phyloP scores from a whole-genome alignment of 1,140 invertebrate genomes.

The Nylanderia fulva region DNA sequence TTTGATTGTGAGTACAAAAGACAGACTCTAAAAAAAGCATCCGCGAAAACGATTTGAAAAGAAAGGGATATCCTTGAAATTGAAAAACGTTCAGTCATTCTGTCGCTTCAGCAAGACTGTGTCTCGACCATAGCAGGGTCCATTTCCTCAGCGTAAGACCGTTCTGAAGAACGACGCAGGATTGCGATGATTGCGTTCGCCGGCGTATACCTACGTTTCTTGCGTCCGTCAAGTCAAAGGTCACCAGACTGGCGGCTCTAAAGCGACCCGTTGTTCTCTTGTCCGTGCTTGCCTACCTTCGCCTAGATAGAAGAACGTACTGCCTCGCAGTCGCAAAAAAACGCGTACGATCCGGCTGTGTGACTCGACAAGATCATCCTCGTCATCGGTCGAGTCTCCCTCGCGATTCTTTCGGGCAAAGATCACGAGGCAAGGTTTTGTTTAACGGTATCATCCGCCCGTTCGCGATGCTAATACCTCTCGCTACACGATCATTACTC shows the following conservation, averaged over 20 bases:
- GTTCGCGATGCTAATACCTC: constrained; percentile 83
- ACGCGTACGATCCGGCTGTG: constrained; percentile 31
- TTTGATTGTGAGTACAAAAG: not conserved
- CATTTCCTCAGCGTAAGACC: constrained; percentile 11
- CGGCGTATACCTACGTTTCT: constrained; percentile 34
- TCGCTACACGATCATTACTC: constrained; percentile 82
- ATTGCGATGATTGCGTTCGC: constrained; percentile 48
- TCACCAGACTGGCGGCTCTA: constrained; percentile 47
- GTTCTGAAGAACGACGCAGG: constrained; percentile 16
- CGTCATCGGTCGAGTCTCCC: constrained; percentile 67
- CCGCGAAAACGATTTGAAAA: not conserved
- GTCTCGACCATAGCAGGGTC: constrained; percentile 24
- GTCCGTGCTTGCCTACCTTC: not conserved
- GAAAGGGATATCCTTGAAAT: not conserved
- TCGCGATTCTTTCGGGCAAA: constrained; percentile 70
- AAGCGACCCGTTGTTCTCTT: constrained; percentile 52
- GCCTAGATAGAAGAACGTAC: constrained; percentile 41
- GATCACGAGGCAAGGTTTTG: constrained; percentile 82
- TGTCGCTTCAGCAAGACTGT: not conserved
- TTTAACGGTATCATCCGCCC: constrained; percentile 82
- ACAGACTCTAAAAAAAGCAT: not conserved
- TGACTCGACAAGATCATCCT: constrained; percentile 72
- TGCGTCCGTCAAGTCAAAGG: constrained; percentile 49
- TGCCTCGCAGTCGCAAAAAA: constrained; percentile 9
- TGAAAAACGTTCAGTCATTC: constrained; percentile 13